Evolutionary conservation across 2,888 invertebrate genomes (phyloP).

Genomic region (Hirtodrosophila alboralis): DNA sequence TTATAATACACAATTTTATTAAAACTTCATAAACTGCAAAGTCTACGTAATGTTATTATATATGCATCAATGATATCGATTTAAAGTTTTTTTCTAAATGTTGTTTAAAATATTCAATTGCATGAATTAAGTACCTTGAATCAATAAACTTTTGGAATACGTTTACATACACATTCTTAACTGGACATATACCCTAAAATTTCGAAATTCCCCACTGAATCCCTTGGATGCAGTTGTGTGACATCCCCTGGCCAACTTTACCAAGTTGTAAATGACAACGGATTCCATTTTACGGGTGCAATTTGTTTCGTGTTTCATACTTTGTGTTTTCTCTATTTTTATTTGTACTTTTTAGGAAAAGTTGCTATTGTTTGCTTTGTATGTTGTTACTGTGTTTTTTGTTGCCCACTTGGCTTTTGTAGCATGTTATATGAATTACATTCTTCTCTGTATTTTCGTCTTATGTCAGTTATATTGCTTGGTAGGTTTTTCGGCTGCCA

Average conservation of each 20-base stretch:
- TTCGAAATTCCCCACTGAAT: not conserved
- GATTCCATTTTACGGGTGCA: slow-evolving; percentile 22
- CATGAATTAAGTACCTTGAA: too few relatives aligned
- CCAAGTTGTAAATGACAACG: slow-evolving; percentile 26
- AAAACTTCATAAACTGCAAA: too few relatives aligned
- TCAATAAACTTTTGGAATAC: too few relatives aligned
- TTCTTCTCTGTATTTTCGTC: slow-evolving; percentile 14
- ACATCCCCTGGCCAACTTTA: slow-evolving; percentile 11
- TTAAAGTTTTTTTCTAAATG: too few relatives aligned
- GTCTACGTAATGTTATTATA: too few relatives aligned
- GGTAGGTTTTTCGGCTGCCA: slow-evolving; percentile 24
- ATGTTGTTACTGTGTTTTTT: slow-evolving; percentile 22
- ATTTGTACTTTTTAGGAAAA: slow-evolving; percentile 3
- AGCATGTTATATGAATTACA: slow-evolving; percentile 33
- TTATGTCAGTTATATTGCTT: slow-evolving; percentile 45
- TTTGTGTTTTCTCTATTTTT: slow-evolving; percentile 9
- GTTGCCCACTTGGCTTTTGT: slow-evolving; percentile 19
- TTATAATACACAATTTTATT: too few relatives aligned
- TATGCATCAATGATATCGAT: too few relatives aligned
- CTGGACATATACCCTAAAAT: too few relatives aligned
- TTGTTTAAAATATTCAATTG: too few relatives aligned
- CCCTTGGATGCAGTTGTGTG: slow-evolving; percentile 1
- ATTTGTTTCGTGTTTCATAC: slow-evolving; percentile 21
- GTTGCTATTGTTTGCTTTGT: slow-evolving; percentile 5
- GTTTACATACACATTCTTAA: too few relatives aligned